phyloP scores from a whole-genome alignment of 2,113 vertebrate species.

The Mixornis gularis region DNA sequence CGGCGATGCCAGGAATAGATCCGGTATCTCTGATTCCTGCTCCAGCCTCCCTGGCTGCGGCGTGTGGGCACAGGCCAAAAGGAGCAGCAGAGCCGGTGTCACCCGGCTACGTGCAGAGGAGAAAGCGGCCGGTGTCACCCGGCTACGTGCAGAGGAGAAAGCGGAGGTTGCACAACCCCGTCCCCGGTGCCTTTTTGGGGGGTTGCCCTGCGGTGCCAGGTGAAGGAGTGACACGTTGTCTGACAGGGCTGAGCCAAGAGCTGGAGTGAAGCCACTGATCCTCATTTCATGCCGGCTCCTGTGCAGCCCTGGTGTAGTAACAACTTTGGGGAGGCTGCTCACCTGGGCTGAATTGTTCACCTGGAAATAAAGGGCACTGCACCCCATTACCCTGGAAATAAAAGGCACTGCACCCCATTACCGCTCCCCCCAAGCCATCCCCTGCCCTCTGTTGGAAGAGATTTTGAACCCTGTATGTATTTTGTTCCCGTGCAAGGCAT shows the following conservation, averaged over 20 bases:
- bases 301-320: neutral
- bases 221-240: neutral
- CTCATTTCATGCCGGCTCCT: neutral
- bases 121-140: rapidly evolving
- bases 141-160: neutral
- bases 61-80: neutral
- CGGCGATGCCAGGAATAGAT: neutral
- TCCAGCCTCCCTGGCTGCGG: neutral
- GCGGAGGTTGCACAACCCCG: rapidly evolving
- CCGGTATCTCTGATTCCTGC: neutral
- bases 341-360: neutral
- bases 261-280: neutral
- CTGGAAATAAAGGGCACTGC: neutral
- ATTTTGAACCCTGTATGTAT: neutral
- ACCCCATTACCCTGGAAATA: neutral
- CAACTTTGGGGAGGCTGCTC: neutral
- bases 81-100: neutral
- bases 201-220: neutral
- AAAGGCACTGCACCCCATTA: neutral
- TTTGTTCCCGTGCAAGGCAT: neutral
- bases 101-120: neutral
- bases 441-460: neutral
- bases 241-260: neutral
- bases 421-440: neutral
- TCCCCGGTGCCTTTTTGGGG: neutral